phyloP scores from a whole-genome alignment of 2,888 invertebrate species.

The Tineola bisselliella region DNA sequence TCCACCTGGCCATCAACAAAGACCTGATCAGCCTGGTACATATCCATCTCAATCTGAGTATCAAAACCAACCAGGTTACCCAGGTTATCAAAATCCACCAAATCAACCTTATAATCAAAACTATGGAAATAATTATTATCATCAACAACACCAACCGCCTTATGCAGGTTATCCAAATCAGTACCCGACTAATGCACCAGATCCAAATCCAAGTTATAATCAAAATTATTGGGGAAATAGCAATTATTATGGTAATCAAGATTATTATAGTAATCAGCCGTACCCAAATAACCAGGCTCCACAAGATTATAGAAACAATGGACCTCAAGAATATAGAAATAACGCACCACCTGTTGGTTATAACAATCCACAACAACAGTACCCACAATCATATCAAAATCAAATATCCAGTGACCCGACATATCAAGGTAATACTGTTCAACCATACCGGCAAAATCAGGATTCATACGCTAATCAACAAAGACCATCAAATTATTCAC shows the following conservation, averaged over 20 bases:
- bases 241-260: constrained; percentile 47
- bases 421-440: constrained; percentile 37
- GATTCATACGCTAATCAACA: constrained; percentile 38
- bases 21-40: constrained; percentile 39
- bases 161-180: constrained; percentile 52
- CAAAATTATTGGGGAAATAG: constrained; percentile 56
- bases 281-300: constrained; percentile 45
- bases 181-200: constrained; percentile 38
- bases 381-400: constrained; percentile 35
- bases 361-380: constrained; percentile 35
- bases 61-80: constrained; percentile 45
- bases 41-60: constrained; percentile 55
- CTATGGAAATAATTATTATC: constrained; percentile 50
- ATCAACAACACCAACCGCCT: constrained; percentile 38
- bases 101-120: constrained; percentile 57
- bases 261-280: constrained; percentile 52
- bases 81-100: constrained; percentile 38
- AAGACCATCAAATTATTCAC: constrained; percentile 27
- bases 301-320: constrained; percentile 36
- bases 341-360: constrained; percentile 32
- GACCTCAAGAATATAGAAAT: constrained; percentile 32
- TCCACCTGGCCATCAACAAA: constrained; percentile 31
- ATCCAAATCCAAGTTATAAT: constrained; percentile 38
- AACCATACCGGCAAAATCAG: constrained; percentile 41
- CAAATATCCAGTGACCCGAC: constrained; percentile 33